phyloP scores from a whole-genome alignment of 2,888 invertebrate genomes.

The Eupithecia pulchellata region DNA sequence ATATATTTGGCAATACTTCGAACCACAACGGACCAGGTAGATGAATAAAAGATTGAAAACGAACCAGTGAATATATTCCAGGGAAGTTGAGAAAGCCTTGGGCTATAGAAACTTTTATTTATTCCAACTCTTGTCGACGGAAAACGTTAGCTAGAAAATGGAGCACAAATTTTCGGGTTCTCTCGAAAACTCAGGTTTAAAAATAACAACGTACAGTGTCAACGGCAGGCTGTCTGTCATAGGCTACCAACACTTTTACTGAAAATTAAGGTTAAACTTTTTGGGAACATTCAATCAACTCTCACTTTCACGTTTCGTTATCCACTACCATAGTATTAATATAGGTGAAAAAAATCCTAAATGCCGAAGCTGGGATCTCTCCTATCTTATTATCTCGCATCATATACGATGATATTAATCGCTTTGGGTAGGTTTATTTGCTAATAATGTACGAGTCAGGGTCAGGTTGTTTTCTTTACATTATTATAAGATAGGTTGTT shows the following conservation, averaged over 20 bases:
- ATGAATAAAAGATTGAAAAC: constrained; percentile 5
- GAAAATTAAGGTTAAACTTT: not conserved
- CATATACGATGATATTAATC: no score
- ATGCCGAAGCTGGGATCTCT: no score
- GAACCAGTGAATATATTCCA: not conserved
- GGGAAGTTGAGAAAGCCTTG: not conserved
- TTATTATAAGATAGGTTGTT: no score
- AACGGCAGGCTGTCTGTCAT: not conserved
- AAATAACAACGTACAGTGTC: not conserved
- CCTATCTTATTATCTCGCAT: no score
- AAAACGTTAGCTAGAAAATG: not conserved
- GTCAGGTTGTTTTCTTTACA: no score
- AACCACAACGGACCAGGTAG: not conserved
- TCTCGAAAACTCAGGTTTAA: not conserved
- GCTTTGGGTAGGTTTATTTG: no score
- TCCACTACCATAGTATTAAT: no score
- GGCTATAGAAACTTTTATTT: not conserved
- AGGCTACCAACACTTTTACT: not conserved
- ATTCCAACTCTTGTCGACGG: not conserved
- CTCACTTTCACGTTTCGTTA: no score
- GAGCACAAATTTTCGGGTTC: not conserved
- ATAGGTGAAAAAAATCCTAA: no score
- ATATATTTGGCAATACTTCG: not conserved
- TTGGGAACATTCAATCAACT: not conserved
- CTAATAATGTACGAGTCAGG: no score